Evolutionary conservation across 2,797 vertebrate species (phyloP).

Genomic region (Melanotaenia trifasciata): DNA sequence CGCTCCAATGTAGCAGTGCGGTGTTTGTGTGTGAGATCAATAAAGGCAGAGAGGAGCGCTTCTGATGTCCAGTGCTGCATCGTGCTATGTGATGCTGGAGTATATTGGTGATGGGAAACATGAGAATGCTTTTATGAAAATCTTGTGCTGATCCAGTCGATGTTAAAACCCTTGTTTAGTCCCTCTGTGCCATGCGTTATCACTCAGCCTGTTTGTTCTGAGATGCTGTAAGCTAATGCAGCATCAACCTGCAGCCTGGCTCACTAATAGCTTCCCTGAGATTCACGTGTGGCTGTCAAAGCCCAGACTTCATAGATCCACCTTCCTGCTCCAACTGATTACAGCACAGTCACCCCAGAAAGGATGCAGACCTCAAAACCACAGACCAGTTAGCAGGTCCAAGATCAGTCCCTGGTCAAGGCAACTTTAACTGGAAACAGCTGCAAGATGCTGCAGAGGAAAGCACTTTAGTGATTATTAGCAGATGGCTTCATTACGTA

Average conservation of each 20-base stretch:
- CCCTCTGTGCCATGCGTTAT: not conserved
- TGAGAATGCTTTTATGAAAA: conserved; percentile 59
- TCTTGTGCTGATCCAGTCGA: conserved; percentile 48
- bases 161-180: conserved; percentile 27
- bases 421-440: conserved; percentile 48
- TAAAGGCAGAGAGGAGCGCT: conserved; percentile 48
- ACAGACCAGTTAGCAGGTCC: conserved; percentile 58
- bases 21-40: conserved; percentile 63
- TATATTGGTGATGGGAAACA: conserved; percentile 64
- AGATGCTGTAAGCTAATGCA: conserved; percentile 8
- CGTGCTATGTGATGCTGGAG: conserved; percentile 45
- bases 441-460: conserved; percentile 62
- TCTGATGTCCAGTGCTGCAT: conserved; percentile 51
- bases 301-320: not conserved
- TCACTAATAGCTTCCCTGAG: not conserved
- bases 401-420: conserved; percentile 48
- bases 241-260: not conserved
- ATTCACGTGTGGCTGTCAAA: not conserved
- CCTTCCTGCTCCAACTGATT: conserved; percentile 32
- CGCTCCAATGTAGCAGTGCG: conserved; percentile 62
- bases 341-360: conserved; percentile 22
- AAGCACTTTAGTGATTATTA: conserved; percentile 59
- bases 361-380: conserved; percentile 32
- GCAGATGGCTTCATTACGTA: conserved; percentile 52
- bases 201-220: conserved; percentile 4